Percentiles rank a stretch among this genome's conserved stretches.
Conservation (phyloP, 2,888 invertebrate genomes). For the Orthonevra nobilis region DNA sequence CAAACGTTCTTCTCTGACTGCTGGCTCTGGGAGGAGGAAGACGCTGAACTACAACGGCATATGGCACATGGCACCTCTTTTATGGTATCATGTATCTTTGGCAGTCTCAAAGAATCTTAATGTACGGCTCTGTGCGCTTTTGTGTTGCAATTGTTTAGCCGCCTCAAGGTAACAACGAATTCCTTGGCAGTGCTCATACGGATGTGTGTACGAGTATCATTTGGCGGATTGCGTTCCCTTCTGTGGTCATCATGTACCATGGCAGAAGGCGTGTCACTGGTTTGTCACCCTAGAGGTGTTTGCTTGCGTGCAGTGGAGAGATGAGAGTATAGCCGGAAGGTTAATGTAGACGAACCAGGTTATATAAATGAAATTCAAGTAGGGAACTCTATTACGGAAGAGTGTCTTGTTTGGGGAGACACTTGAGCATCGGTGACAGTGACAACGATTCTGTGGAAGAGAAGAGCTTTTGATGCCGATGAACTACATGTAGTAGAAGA, state of each 20-base stretch:
- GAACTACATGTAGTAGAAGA: too few species aligned
- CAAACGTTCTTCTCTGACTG: constrained; percentile 50
- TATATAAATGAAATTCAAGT: too few species aligned
- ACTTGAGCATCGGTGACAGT: neutral
- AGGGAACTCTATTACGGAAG: neutral
- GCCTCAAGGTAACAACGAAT: constrained; percentile 31
- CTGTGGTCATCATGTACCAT: constrained; percentile 13
- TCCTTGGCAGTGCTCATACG: neutral
- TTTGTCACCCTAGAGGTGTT: constrained; percentile 34
- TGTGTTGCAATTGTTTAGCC: constrained; percentile 24
- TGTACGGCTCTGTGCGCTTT: constrained; percentile 8
- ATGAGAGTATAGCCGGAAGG: neutral
- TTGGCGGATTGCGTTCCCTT: constrained; percentile 26
- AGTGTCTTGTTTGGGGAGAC: neutral
- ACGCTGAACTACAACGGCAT: neutral
- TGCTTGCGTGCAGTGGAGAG: constrained; percentile 7
- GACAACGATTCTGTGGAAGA: neutral
- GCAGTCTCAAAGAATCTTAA: constrained; percentile 55
- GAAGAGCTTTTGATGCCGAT: too few species aligned
- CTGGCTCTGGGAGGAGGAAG: constrained; percentile 21
- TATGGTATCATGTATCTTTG: constrained; percentile 48
- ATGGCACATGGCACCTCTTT: constrained; percentile 45
- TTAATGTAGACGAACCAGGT: too few species aligned
- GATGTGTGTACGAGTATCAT: constrained; percentile 21
- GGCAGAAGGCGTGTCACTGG: neutral